Conservation (phyloP, 2,797 vertebrate species). For the Anisognathus igniventris region DNA sequence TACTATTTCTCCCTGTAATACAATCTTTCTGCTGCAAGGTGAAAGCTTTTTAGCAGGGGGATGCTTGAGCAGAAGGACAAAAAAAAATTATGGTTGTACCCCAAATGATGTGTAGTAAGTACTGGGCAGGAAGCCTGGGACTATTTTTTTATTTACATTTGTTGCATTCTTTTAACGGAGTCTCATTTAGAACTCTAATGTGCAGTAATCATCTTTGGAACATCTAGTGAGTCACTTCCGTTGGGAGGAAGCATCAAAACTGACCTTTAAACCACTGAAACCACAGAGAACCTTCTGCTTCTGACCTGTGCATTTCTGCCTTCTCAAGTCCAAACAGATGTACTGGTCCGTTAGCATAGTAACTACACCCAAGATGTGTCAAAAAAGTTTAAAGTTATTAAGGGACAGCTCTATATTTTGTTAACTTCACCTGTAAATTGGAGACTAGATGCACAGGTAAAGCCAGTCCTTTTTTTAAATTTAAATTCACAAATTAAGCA, state of each 20-base stretch:
- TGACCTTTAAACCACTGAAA: neutral
- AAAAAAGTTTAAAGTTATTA: neutral
- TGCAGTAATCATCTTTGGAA: neutral
- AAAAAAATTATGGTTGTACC: neutral
- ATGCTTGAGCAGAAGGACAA: neutral
- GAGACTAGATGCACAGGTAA: neutral
- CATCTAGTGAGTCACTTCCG: accelerated
- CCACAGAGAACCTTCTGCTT: neutral
- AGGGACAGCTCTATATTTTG: neutral
- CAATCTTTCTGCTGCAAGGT: neutral
- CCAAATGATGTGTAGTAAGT: neutral
- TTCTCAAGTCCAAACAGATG: neutral
- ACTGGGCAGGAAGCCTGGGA: neutral
- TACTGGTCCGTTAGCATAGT: neutral
- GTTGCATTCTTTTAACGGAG: neutral
- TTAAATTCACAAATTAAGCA: neutral
- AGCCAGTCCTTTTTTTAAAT: neutral
- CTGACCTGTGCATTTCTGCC: neutral
- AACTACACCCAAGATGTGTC: neutral
- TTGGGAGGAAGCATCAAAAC: neutral
- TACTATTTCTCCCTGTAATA: neutral
- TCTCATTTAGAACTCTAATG: neutral
- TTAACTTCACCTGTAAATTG: neutral
- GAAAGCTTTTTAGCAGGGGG: neutral
- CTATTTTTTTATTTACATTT: neutral